These are phyloP conservation scores for Andricus grossulariae DNA, from an alignment of 1,140 invertebrate species.

Conservation along the genomic window DNA sequence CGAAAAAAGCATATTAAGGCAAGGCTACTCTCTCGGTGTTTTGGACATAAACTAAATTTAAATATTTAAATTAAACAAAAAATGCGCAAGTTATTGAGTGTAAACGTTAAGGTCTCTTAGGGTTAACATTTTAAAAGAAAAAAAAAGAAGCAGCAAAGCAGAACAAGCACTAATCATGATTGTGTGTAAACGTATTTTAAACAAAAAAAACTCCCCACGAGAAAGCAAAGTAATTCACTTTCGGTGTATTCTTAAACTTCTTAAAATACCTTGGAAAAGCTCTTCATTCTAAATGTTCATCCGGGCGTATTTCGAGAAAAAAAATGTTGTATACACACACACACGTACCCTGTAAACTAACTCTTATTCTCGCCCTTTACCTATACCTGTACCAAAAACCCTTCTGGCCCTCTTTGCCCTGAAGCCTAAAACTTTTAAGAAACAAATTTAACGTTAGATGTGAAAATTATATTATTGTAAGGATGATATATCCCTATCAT, in stretches of 20 bases:
- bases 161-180: conserved; percentile 69
- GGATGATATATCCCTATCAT: conserved; percentile 71
- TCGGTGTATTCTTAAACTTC: conserved; percentile 59
- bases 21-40: conserved; percentile 75
- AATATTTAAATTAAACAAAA: conserved; percentile 59
- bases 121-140: conserved; percentile 60
- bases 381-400: conserved; percentile 38
- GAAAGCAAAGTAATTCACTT: conserved; percentile 50
- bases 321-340: conserved; percentile 52
- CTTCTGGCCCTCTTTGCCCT: conserved; percentile 38
- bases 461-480: conserved; percentile 73
- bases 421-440: conserved; percentile 52
- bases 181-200: conserved; percentile 72
- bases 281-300: conserved; percentile 70
- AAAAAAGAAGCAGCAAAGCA: conserved; percentile 56
- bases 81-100: conserved; percentile 69
- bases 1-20: conserved; percentile 70
- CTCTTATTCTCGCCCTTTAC: conserved; percentile 52
- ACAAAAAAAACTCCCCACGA: conserved; percentile 45
- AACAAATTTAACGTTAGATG: conserved; percentile 75
- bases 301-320: conserved; percentile 52
- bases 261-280: conserved; percentile 52
- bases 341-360: conserved; percentile 55
- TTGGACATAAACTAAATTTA: conserved; percentile 74
- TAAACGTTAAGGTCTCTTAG: conserved; percentile 72